A percentile compares a stretch with the other conserved stretches of the same genome.
Evolutionary conservation across 2,113 vertebrate genomes (phyloP).

Genomic region (Holacanthus passer): DNA sequence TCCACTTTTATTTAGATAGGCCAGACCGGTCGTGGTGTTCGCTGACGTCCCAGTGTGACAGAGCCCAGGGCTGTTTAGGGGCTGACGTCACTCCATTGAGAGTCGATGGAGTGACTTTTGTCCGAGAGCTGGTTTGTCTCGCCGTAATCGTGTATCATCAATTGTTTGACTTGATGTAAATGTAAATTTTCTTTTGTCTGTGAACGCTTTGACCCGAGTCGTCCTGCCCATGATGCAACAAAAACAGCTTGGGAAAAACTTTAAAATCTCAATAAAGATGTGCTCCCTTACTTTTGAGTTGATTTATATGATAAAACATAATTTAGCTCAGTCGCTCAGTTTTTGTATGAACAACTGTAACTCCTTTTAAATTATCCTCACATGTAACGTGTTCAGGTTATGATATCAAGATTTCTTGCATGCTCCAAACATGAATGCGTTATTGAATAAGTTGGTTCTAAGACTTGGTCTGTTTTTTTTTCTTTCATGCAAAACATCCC

Average conservation of each 20-base stretch:
- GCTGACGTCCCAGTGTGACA: constrained; percentile 23
- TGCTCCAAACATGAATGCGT: neutral
- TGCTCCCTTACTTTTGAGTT: neutral
- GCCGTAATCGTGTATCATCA: constrained; percentile 22
- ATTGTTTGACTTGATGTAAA: constrained; percentile 4
- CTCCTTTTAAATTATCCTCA: neutral
- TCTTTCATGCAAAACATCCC: neutral
- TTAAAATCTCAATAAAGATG: neutral
- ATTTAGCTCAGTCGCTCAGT: neutral
- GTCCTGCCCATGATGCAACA: neutral
- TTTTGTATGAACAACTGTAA: neutral
- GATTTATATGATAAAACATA: neutral
- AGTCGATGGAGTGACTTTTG: constrained; percentile 46
- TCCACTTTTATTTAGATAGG: constrained; percentile 50
- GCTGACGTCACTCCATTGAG: constrained; percentile 55
- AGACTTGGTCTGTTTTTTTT: neutral
- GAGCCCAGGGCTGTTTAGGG: constrained; percentile 50
- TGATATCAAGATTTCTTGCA: neutral
- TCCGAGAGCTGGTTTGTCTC: constrained; percentile 41
- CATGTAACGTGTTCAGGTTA: neutral
- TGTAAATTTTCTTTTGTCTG: constrained; percentile 7
- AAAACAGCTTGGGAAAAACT: neutral
- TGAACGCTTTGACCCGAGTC: constrained; percentile 1
- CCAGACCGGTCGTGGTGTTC: constrained; percentile 24
- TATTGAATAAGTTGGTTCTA: neutral